Conservation (phyloP, 2,888 invertebrate species). For the Ceriagrion tenellum region DNA sequence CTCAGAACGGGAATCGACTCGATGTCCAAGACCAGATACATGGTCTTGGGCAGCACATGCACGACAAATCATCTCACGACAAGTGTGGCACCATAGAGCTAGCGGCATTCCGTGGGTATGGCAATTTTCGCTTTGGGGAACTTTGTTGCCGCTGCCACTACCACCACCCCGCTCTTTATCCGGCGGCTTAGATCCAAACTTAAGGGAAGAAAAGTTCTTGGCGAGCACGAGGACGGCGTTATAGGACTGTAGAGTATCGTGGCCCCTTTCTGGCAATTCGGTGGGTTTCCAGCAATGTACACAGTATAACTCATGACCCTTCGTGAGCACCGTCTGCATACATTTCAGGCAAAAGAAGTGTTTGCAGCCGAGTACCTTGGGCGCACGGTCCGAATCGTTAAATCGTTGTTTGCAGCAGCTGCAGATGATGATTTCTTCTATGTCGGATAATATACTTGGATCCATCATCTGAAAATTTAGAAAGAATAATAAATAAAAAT, state of each 20-base stretch:
- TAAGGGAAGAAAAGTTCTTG: constrained; percentile 83
- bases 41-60: constrained; percentile 86
- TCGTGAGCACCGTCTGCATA: constrained; percentile 84
- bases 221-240: constrained; percentile 84
- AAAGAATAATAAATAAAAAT: neutral
- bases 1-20: constrained; percentile 84
- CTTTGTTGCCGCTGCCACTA: constrained; percentile 69
- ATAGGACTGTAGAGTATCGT: constrained; percentile 85
- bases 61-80: constrained; percentile 83
- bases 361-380: constrained; percentile 87
- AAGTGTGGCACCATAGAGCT: constrained; percentile 86
- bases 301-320: constrained; percentile 83
- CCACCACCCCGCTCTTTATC: constrained; percentile 73
- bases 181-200: constrained; percentile 79
- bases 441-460: constrained; percentile 81
- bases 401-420: constrained; percentile 88
- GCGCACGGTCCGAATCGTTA: constrained; percentile 86
- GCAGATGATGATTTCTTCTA: constrained; percentile 88
- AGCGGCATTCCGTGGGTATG: constrained; percentile 87
- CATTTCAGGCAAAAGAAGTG: constrained; percentile 89
- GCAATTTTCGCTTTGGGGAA: constrained; percentile 81
- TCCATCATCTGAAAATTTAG: constrained; percentile 74
- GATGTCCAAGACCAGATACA: constrained; percentile 79
- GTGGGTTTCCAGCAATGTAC: constrained; percentile 88
- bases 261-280: constrained; percentile 84